These are phyloP conservation scores for Clarias fuscus DNA, from an alignment of 2,797 vertebrate genomes.

Conservation along the genomic window DNA sequence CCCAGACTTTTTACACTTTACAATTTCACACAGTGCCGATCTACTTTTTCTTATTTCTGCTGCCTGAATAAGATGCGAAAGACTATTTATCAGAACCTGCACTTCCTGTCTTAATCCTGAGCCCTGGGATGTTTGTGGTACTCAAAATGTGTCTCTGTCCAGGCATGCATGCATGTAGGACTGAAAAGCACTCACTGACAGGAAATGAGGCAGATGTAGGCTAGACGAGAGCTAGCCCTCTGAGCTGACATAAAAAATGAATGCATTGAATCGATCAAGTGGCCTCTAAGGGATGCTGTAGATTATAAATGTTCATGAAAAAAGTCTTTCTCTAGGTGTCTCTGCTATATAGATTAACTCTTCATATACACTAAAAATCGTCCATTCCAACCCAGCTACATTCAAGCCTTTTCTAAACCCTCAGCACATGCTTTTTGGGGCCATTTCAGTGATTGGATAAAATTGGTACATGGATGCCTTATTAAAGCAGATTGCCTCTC, in stretches of 20 bases:
- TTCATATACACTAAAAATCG: background rate
- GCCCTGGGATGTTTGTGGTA: background rate
- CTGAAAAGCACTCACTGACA: conserved; percentile 24
- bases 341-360: background rate
- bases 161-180: conserved; percentile 22
- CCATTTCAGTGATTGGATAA: conserved; percentile 44
- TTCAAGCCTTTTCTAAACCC: conserved; percentile 21
- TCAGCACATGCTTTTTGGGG: conserved; percentile 36
- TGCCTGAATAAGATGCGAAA: background rate
- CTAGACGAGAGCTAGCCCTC: conserved; percentile 28
- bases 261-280: conserved; percentile 21
- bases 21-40: background rate
- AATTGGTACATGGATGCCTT: conserved; percentile 37
- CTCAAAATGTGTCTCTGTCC: conserved; percentile 35
- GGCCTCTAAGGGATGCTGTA: background rate
- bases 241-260: conserved; percentile 37
- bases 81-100: background rate
- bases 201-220: conserved; percentile 36
- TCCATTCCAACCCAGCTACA: background rate
- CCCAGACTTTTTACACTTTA: background rate
- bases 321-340: background rate
- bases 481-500: conserved; percentile 20
- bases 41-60: background rate
- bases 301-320: background rate
- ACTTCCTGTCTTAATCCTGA: background rate